A percentile compares a stretch with the other conserved stretches of the same genome.
These are phyloP conservation scores for Ammodytes dubius DNA, from an alignment of 2,113 vertebrate genomes.

Conservation along the genomic window DNA sequence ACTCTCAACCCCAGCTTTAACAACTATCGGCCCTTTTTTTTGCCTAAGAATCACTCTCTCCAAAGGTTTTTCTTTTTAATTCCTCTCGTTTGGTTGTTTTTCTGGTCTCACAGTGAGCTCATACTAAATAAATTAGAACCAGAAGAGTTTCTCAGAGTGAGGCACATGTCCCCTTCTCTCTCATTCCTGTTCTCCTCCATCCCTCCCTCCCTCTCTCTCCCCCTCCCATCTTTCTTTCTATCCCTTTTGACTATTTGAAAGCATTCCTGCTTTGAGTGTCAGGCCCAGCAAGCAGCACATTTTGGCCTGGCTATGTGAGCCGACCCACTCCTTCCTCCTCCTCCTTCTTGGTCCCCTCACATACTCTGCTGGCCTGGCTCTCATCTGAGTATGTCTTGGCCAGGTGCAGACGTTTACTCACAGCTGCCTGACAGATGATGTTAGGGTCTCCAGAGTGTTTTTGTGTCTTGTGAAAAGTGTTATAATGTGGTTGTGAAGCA, in stretches of 20 bases:
- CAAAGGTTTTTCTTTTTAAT: neutral
- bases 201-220: conserved; percentile 6
- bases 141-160: conserved; percentile 79
- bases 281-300: conserved; percentile 69
- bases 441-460: conserved; percentile 68
- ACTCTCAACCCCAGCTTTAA: too few relatives aligned
- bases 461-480: conserved; percentile 78
- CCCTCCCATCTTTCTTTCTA: conserved; percentile 52
- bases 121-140: conserved; percentile 85
- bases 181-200: conserved; percentile 58
- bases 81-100: conserved; percentile 71
- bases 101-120: conserved; percentile 78
- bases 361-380: conserved; percentile 54
- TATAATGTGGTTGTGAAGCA: conserved; percentile 57
- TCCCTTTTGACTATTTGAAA: conserved; percentile 79
- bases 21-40: conserved; percentile 34
- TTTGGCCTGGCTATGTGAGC: conserved; percentile 57
- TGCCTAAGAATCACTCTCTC: conserved; percentile 38
- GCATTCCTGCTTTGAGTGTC: conserved; percentile 78
- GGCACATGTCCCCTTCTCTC: conserved; percentile 73
- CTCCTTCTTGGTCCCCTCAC: conserved; percentile 57
- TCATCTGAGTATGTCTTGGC: conserved; percentile 67
- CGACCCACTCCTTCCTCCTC: conserved; percentile 61
- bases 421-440: conserved; percentile 82
- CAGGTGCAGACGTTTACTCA: conserved; percentile 80